Evolutionary conservation across 2,113 vertebrate species (phyloP).

Genomic region (Callopanchax toddi): DNA sequence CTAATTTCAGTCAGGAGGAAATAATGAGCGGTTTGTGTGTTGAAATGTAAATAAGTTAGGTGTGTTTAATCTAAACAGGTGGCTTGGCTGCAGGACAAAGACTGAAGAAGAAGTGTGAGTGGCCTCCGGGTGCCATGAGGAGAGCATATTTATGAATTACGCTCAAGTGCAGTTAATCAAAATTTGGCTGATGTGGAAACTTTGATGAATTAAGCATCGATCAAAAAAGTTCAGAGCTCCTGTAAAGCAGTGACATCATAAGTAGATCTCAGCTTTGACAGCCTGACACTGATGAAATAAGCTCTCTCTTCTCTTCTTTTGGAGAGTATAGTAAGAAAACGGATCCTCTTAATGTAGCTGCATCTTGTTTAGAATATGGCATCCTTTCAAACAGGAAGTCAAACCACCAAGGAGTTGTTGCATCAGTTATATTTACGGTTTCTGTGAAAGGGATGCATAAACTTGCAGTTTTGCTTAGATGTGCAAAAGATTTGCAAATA

Average conservation of each 20-base stretch:
- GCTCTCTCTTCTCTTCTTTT: not conserved
- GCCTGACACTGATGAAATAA: slow-evolving; percentile 10
- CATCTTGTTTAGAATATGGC: not conserved
- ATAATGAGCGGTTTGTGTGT: slow-evolving; percentile 54
- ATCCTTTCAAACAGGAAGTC: not conserved
- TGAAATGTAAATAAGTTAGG: slow-evolving; percentile 40
- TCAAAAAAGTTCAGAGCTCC: slow-evolving; percentile 29
- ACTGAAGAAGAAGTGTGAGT: slow-evolving; percentile 25
- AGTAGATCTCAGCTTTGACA: not conserved
- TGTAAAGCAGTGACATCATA: slow-evolving; percentile 27
- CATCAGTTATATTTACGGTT: not conserved
- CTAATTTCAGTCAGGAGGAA: slow-evolving; percentile 30
- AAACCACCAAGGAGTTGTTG: not conserved
- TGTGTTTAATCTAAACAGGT: slow-evolving; percentile 50
- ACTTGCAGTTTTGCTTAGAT: not conserved
- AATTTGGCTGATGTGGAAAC: slow-evolving; percentile 39
- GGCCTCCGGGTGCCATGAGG: slow-evolving; percentile 15
- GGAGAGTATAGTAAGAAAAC: not conserved
- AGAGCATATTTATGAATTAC: slow-evolving; percentile 57
- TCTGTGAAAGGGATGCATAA: not conserved
- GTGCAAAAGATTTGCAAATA: too few relatives aligned
- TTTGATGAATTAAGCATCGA: slow-evolving; percentile 65
- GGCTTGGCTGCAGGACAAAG: slow-evolving; percentile 42
- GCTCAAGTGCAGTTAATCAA: slow-evolving; percentile 53
- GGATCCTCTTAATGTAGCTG: not conserved